A percentile compares a stretch with the other conserved stretches of the same genome.
Conservation (phyloP, 1,140 invertebrate species). For the Mizuhopecten yessoensis region DNA sequence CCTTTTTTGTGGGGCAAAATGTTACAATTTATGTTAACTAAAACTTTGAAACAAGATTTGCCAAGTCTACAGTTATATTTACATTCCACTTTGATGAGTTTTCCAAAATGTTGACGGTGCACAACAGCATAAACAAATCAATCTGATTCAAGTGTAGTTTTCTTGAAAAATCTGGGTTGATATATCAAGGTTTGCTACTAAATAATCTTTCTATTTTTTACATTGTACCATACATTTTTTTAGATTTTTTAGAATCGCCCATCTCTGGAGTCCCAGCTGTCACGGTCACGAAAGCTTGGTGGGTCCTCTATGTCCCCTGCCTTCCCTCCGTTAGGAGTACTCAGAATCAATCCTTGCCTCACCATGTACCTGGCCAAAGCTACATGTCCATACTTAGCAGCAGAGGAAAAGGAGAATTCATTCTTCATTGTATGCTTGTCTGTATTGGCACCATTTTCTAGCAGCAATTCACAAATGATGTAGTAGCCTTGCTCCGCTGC, state of each 20-base stretch:
- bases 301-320: neutral
- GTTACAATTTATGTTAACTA: too few species aligned
- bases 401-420: conserved; percentile 52
- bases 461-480: conserved; percentile 48
- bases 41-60: too few species aligned
- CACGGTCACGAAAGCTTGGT: neutral
- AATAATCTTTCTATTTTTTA: too few species aligned
- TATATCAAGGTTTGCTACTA: too few species aligned
- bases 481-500: conserved; percentile 57
- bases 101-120: too few species aligned
- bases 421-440: conserved; percentile 53
- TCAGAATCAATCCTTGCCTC: neutral
- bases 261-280: neutral
- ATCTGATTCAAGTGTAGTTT: too few species aligned
- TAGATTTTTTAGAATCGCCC: neutral
- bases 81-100: too few species aligned
- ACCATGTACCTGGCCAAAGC: neutral
- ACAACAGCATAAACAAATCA: too few species aligned
- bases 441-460: conserved; percentile 56
- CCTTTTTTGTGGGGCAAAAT: too few species aligned
- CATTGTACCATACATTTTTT: too few species aligned
- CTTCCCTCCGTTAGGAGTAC: neutral
- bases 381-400: conserved; percentile 51
- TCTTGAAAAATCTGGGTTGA: too few species aligned
- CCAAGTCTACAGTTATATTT: too few species aligned